A percentile compares a stretch with the other conserved stretches of the same genome.
Conservation (phyloP, 2,113 vertebrate species). For the Uria lomvia region DNA sequence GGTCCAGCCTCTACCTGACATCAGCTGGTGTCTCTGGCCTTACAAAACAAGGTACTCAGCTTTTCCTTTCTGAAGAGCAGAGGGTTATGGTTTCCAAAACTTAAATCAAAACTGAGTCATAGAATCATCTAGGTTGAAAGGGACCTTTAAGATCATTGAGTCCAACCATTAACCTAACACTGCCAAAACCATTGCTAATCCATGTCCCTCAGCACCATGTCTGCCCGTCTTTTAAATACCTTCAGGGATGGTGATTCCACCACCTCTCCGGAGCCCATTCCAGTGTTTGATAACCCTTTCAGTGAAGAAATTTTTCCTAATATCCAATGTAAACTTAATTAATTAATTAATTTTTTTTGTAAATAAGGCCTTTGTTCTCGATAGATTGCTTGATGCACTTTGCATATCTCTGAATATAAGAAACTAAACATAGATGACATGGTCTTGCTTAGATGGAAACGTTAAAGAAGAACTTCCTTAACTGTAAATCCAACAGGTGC, state of each 20-base stretch:
- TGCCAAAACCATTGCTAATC: not conserved
- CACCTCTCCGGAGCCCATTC: not conserved
- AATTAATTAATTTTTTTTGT: not conserved
- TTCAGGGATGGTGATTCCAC: not conserved
- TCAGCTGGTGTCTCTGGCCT: not conserved
- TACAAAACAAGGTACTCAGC: not conserved
- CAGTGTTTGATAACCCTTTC: not conserved
- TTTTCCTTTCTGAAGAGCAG: not conserved
- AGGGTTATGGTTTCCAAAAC: not conserved
- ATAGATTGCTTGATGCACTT: not conserved
- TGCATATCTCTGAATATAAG: not conserved
- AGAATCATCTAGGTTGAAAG: not conserved
- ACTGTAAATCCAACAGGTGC: not conserved
- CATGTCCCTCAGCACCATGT: not conserved
- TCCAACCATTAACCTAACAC: not conserved
- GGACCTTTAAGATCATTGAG: not conserved
- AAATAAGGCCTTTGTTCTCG: not conserved
- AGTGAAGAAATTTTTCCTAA: not conserved
- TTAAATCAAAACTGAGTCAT: not conserved
- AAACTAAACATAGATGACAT: not conserved
- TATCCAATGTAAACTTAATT: not conserved
- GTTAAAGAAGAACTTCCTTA: not conserved
- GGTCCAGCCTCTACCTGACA: not conserved
- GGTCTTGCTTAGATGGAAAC: not conserved
- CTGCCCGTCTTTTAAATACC: not conserved